A percentile compares a stretch with the other conserved stretches of the same genome.
phyloP scores from a whole-genome alignment of 2,888 invertebrate genomes.

The Eueremaeus valkanovi region DNA sequence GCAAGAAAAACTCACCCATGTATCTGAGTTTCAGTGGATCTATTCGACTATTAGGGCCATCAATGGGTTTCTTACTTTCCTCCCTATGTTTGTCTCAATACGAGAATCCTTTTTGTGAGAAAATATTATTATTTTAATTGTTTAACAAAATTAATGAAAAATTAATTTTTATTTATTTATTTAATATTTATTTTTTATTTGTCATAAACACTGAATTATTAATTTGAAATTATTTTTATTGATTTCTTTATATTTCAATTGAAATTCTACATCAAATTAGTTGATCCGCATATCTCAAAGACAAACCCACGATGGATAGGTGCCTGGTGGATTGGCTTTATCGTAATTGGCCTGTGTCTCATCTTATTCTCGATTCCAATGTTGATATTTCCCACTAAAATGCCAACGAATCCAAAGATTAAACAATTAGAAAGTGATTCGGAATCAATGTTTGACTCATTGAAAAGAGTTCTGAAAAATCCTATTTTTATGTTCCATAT shows the following conservation, averaged over 20 bases:
- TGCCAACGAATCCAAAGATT: no score
- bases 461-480: conserved; percentile 43
- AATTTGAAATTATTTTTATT: no score
- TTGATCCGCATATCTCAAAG: conserved; percentile 45
- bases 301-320: conserved; percentile 48
- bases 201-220: no score
- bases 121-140: background rate
- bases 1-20: conserved; percentile 44
- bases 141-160: no score
- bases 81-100: conserved; percentile 44
- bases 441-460: no score
- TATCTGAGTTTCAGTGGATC: conserved; percentile 45
- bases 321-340: conserved; percentile 49
- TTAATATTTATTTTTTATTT: no score
- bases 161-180: no score
- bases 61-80: conserved; percentile 46
- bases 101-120: conserved; percentile 43
- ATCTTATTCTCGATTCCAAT: conserved; percentile 43
- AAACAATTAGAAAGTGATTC: no score
- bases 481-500: no score
- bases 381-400: conserved; percentile 43
- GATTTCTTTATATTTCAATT: no score
- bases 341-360: conserved; percentile 48
- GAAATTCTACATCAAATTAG: no score
- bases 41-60: conserved; percentile 45